These are phyloP conservation scores for Polietes domitor DNA, from an alignment of 2,888 invertebrate genomes.

Conservation along the genomic window DNA sequence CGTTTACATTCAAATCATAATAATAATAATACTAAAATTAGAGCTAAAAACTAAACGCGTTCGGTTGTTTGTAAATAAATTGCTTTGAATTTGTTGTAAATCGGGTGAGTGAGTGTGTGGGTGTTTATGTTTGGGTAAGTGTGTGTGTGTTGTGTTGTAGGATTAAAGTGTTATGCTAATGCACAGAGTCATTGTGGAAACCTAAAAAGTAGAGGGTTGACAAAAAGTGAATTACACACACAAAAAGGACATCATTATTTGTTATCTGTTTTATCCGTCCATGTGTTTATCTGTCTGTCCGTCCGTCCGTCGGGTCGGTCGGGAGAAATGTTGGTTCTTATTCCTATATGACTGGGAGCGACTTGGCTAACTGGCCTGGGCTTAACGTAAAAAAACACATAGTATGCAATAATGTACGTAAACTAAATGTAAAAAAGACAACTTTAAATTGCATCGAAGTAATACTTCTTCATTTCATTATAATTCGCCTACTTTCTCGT, in stretches of 20 bases:
- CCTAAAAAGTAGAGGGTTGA: no score
- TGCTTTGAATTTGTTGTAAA: conserved; percentile 43
- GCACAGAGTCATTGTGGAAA: conserved; percentile 24
- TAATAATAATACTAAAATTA: conserved; percentile 39
- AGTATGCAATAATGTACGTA: no score
- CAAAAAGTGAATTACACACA: no score
- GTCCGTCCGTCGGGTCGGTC: background rate
- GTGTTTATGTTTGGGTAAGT: background rate
- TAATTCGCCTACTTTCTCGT: conserved; percentile 38
- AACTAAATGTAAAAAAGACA: conserved; percentile 43
- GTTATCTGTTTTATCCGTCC: background rate
- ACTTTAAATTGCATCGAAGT: conserved; percentile 60
- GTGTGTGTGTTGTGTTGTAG: background rate
- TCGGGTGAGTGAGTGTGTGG: background rate
- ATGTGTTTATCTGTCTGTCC: background rate
- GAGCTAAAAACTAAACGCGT: conserved; percentile 10
- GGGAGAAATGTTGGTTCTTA: conserved; percentile 45
- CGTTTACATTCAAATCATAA: conserved; percentile 26
- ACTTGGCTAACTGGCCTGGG: conserved; percentile 46
- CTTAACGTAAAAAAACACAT: conserved; percentile 23
- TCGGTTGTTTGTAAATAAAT: conserved; percentile 55
- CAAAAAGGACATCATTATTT: no score
- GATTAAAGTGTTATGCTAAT: background rate
- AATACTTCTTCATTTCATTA: conserved; percentile 53
- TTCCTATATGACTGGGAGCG: conserved; percentile 58